Conservation (phyloP, 2,797 vertebrate species). For the Esox masquinongy region DNA sequence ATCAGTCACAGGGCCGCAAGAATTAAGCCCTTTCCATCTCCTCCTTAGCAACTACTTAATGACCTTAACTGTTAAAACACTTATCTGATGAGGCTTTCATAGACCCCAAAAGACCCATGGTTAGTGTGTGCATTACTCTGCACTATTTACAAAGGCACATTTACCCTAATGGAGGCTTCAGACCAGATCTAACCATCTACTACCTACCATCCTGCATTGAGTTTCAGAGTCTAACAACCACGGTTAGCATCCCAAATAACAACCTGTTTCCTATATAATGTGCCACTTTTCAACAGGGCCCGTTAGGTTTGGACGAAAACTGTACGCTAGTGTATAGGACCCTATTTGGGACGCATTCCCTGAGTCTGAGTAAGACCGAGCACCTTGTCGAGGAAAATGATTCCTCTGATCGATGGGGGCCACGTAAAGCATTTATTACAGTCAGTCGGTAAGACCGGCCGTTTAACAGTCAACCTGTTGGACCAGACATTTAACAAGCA, state of each 20-base stretch:
- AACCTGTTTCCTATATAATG: not conserved
- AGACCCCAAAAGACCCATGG: not conserved
- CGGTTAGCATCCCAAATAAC: not conserved
- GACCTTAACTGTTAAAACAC: not conserved
- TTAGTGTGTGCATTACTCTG: not conserved
- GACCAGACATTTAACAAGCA: not conserved
- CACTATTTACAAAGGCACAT: not conserved
- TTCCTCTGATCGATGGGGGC: conserved; percentile 13
- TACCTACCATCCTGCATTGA: not conserved
- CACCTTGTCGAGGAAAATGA: not conserved
- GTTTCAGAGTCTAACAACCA: not conserved
- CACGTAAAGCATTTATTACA: conserved; percentile 13
- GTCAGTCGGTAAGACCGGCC: not conserved
- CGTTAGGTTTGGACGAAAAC: too few species aligned
- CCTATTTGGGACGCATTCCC: not conserved
- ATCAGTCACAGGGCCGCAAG: not conserved
- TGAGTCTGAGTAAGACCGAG: conserved; percentile 1
- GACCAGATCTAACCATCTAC: not conserved
- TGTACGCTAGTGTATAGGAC: too few species aligned
- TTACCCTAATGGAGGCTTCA: conserved; percentile 1
- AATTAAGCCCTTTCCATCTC: not conserved
- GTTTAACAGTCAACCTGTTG: conserved; percentile 13
- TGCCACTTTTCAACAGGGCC: too few species aligned
- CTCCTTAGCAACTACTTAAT: not conserved
- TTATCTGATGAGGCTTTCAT: conserved; percentile 10